Percentiles rank a stretch among this genome's conserved stretches.
Evolutionary conservation across 1,140 invertebrate species (phyloP).

Genomic region (Drosophila bifasciata): DNA sequence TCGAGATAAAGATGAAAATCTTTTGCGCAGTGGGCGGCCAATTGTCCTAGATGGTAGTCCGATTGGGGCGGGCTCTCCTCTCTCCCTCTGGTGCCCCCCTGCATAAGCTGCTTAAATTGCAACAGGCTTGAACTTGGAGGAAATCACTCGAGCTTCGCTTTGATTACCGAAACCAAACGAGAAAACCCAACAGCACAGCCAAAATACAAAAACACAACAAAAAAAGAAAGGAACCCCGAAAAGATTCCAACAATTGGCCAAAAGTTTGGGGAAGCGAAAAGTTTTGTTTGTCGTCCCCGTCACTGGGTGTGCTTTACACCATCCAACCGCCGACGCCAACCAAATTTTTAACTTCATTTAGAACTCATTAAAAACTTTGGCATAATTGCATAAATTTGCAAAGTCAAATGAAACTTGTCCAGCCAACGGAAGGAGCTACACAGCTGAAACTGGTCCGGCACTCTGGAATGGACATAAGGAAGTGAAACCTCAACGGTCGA

Average conservation of each 20-base stretch:
- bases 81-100: conserved; percentile 2
- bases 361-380: conserved; percentile 81
- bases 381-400: conserved; percentile 82
- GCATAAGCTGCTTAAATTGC: conserved; percentile 45
- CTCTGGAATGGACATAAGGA: conserved; percentile 7
- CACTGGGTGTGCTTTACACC: conserved; percentile 67
- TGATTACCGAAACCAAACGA: conserved; percentile 45
- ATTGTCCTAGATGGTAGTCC: conserved; percentile 18
- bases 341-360: conserved; percentile 80
- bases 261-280: conserved; percentile 55
- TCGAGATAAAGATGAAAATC: conserved; percentile 44
- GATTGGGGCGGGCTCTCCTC: neutral
- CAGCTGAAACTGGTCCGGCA: conserved; percentile 2
- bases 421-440: conserved; percentile 6
- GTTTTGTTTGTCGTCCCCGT: conserved; percentile 46
- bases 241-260: conserved; percentile 48
- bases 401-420: conserved; percentile 77
- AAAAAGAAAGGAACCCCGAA: neutral
- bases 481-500: neutral
- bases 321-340: conserved; percentile 68
- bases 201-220: neutral
- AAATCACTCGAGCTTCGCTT: conserved; percentile 19
- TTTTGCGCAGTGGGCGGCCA: conserved; percentile 39
- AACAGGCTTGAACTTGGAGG: conserved; percentile 21
- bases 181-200: too few species aligned